Percentiles rank a stretch among this genome's conserved stretches.
phyloP scores from a whole-genome alignment of 2,888 invertebrate genomes.

The Lepas anatifera region DNA sequence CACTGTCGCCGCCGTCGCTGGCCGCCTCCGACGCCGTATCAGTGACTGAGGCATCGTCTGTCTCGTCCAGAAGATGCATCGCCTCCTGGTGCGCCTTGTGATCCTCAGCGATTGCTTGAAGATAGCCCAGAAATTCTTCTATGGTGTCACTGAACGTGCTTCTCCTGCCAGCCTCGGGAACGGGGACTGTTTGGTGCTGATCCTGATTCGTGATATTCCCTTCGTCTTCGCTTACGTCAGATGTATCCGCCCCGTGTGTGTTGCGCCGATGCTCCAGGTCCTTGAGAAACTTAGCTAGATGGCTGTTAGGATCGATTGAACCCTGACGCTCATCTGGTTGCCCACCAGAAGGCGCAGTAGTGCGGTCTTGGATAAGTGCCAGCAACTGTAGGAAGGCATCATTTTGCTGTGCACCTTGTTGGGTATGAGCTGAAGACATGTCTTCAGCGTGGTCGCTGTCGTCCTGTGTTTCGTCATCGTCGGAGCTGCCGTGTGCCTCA shows the following conservation, averaged over 20 bases:
- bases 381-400: neutral
- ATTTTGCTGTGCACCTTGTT: no score
- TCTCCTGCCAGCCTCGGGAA: neutral
- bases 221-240: neutral
- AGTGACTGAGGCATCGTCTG: neutral
- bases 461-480: no score
- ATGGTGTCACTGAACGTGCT: neutral
- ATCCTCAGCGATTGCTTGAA: neutral
- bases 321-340: neutral
- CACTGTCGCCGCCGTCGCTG: slow-evolving; percentile 2
- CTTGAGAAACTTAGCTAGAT: neutral
- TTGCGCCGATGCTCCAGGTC: neutral
- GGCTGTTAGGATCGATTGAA: neutral
- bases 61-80: neutral
- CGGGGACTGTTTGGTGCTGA: neutral
- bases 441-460: no score
- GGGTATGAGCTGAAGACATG: no score
- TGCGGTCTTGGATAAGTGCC: neutral
- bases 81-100: slow-evolving; percentile 8
- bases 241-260: neutral
- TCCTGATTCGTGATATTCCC: neutral
- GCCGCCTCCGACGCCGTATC: neutral
- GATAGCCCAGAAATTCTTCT: neutral
- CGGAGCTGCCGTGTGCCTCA: neutral
- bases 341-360: neutral